phyloP scores from a whole-genome alignment of 2,113 vertebrate species.

The Leptocoma aspasia region DNA sequence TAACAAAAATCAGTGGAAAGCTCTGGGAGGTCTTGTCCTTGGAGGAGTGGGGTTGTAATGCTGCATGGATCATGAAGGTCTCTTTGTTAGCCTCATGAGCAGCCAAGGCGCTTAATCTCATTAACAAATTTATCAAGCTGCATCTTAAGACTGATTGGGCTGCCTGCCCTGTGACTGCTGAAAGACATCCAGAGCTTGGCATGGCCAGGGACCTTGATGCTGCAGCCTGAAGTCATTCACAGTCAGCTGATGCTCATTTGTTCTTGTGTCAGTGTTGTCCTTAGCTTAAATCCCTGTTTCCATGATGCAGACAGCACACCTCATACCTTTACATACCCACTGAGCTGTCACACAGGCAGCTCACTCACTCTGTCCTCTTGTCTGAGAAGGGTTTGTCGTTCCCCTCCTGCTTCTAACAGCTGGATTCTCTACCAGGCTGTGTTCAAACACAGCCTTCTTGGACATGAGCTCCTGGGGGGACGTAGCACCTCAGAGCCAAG shows the following conservation, averaged over 20 bases:
- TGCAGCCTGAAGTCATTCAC: background rate
- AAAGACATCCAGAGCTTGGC: background rate
- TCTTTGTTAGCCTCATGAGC: background rate
- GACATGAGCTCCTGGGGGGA: background rate
- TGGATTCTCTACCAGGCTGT: background rate
- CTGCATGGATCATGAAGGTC: background rate
- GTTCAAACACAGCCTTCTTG: background rate
- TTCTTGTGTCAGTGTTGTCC: background rate
- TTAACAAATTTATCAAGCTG: background rate
- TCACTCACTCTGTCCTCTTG: background rate
- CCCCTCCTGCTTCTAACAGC: background rate
- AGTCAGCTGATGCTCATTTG: background rate
- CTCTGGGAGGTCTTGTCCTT: background rate
- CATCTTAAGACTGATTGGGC: background rate
- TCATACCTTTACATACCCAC: background rate
- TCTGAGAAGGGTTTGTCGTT: background rate
- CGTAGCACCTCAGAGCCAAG: rapidly evolving
- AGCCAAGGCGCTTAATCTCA: background rate
- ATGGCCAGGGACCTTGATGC: background rate
- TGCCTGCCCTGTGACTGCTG: background rate
- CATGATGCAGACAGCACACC: background rate
- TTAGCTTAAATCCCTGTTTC: background rate
- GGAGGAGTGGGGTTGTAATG: background rate
- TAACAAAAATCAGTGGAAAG: background rate
- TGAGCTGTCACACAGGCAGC: background rate